Conservation (phyloP, 2,113 vertebrate genomes). For the Python bivittatus region DNA sequence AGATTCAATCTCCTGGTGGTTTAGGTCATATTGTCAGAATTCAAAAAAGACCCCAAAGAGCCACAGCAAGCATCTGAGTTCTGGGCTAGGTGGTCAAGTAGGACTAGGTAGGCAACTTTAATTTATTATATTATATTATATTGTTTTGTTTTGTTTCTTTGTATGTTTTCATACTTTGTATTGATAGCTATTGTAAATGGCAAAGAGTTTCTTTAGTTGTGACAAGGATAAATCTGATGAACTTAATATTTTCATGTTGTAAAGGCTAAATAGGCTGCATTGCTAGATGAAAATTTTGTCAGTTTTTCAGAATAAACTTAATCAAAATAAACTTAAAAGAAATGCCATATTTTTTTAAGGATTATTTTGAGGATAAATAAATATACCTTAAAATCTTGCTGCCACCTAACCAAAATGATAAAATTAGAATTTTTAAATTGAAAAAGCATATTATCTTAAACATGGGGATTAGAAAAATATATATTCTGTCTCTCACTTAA, state of each 20-base stretch:
- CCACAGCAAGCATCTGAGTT: not conserved
- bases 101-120: not conserved
- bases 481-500: not conserved
- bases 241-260: not conserved
- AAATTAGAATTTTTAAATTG: not conserved
- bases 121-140: not conserved
- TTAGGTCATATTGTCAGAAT: not conserved
- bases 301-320: not conserved
- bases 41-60: not conserved
- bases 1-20: not conserved
- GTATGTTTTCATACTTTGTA: not conserved
- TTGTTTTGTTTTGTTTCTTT: not conserved
- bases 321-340: not conserved
- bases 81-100: not conserved
- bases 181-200: not conserved
- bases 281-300: not conserved
- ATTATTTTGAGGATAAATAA: not conserved
- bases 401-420: not conserved
- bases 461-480: not conserved
- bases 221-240: not conserved
- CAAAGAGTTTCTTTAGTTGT: not conserved
- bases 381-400: not conserved
- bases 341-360: not conserved
- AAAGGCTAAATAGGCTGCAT: not conserved
- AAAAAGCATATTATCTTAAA: not conserved